These are phyloP conservation scores for Pelusios castaneus DNA, from an alignment of 2,113 vertebrate genomes.

Conservation along the genomic window DNA sequence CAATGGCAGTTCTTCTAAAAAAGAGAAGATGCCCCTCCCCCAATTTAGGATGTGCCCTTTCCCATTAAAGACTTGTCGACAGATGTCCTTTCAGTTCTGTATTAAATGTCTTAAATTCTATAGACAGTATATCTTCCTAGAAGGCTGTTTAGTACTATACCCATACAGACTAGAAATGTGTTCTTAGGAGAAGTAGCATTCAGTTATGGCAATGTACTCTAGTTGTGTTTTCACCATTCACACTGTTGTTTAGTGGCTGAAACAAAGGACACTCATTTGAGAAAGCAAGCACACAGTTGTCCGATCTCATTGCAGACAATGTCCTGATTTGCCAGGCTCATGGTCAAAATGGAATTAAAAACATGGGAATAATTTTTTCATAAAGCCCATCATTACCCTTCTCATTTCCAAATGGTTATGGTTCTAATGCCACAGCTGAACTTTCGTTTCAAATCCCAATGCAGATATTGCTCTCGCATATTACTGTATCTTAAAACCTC, in stretches of 20 bases:
- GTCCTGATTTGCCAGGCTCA: not conserved
- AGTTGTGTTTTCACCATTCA: not conserved
- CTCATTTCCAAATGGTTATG: not conserved
- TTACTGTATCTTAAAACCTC: not conserved
- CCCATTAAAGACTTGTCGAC: not conserved
- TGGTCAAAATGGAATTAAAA: not conserved
- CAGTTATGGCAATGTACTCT: not conserved
- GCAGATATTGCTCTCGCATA: not conserved
- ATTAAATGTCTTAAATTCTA: not conserved
- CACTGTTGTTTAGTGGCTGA: not conserved
- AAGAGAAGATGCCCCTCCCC: not conserved
- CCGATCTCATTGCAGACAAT: not conserved
- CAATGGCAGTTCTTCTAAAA: not conserved
- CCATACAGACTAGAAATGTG: not conserved
- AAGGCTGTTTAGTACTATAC: not conserved
- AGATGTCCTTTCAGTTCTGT: not conserved
- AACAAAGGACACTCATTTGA: not conserved
- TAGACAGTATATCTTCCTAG: not conserved
- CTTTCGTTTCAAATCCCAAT: not conserved
- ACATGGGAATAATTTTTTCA: not conserved
- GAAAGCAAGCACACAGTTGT: not conserved
- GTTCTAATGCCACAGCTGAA: not conserved
- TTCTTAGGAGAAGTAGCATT: not conserved
- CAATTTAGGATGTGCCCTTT: not conserved
- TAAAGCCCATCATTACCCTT: not conserved